phyloP scores from a whole-genome alignment of 2,888 invertebrate genomes.

The Candidula unifasciata region DNA sequence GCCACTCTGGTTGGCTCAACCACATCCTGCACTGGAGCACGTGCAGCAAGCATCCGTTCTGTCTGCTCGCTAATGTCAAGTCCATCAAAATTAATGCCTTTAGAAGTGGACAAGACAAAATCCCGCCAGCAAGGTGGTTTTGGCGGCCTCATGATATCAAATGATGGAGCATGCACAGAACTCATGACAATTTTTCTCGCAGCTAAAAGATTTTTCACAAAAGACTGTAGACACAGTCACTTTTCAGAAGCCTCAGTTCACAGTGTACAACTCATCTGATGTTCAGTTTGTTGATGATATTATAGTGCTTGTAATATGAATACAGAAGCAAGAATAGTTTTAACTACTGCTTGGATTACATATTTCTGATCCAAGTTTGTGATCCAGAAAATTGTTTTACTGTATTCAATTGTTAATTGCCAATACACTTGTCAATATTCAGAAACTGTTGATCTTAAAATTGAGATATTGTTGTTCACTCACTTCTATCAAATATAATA shows the following conservation, averaged over 20 bases:
- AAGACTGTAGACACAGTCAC: neutral
- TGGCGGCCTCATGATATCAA: slow-evolving; percentile 62
- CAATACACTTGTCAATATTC: too few species aligned
- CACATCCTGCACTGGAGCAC: slow-evolving; percentile 21
- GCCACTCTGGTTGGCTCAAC: neutral
- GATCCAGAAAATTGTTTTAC: too few species aligned
- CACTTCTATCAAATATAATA: too few species aligned
- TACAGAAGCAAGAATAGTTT: too few species aligned
- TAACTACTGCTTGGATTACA: too few species aligned
- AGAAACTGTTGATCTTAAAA: too few species aligned
- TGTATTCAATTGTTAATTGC: too few species aligned
- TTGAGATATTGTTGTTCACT: too few species aligned
- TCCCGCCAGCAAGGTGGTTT: slow-evolving; percentile 74
- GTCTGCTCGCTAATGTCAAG: slow-evolving; percentile 28
- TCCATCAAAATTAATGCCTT: slow-evolving; percentile 34
- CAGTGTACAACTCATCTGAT: neutral
- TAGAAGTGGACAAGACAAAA: slow-evolving; percentile 59
- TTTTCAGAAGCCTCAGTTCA: neutral
- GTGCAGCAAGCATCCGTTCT: slow-evolving; percentile 23
- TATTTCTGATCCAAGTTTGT: too few species aligned
- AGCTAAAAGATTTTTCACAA: neutral
- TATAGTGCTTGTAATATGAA: too few species aligned
- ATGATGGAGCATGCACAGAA: slow-evolving; percentile 37
- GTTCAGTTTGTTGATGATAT: too few species aligned
- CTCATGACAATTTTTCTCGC: slow-evolving; percentile 36